Evolutionary conservation across 1,140 invertebrate species (phyloP), one percentile per base, ranked within the genome.

Genomic region (Cryptotermes secundus): DNA sequence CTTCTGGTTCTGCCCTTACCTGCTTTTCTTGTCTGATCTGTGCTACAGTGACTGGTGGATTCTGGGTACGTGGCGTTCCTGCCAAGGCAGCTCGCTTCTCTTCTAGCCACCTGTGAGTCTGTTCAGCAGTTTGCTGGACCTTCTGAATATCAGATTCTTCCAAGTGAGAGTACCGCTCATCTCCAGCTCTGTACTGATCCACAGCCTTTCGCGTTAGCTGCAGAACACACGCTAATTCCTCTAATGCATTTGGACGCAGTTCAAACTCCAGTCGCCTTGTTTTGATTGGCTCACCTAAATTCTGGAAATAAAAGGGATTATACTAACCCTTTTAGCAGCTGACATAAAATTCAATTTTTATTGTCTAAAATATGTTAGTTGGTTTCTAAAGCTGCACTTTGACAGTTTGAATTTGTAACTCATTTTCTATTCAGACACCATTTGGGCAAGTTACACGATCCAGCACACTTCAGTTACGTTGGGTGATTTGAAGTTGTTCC

Each of bases 261-360:
- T 97, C 94, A 86, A 91, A 95, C 88, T 99, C 97, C 24, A 93
- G 89, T 87, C 93, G 93, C 45, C 97, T 92, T 82, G 94, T 92
- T 87, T 96, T 95, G 53, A 99, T 96, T 16, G 97, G 96, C 87
- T 98, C 96, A 42, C 97, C 97, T 90, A 94, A 91, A 84, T 91
- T 91, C 90, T 93, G 90, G 85, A 94, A 89, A 65, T 31, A 83
- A 12, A 34, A 6, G 34, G 22, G n/a, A n/a, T n/a, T n/a, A n/a
- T n/a, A n/a, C n/a, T n/a, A n/a, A n/a, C n/a, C n/a, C n/a, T n/a
- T n/a, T n/a, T n/a, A n/a, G n/a, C n/a, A n/a, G n/a, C n/a, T n/a
- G n/a, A n/a, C n/a, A n/a, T n/a, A n/a, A n/a, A n/a, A n/a, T n/a
- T n/a, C n/a, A n/a, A n/a, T n/a, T n/a, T n/a, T n/a, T n/a, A n/a